Base-by-base conservation (phyloP, 1,140 invertebrate species). In the Gerris buenoi region DNA sequence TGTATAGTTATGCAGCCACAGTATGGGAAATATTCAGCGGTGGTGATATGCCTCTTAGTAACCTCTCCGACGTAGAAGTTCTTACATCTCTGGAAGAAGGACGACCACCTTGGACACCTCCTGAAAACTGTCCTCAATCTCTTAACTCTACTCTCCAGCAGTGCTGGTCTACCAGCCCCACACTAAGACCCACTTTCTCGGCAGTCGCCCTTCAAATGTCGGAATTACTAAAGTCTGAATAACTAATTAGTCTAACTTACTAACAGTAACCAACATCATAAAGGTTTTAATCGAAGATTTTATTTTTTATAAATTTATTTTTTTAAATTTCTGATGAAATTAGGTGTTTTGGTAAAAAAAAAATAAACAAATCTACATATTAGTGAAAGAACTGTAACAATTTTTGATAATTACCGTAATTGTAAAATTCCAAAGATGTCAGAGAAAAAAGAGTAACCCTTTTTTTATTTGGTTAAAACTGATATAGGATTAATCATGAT, bases 21-120 rank as follows among this genome's bases (percentile, higher is more conserved):
- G 83, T 93, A 26, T 97, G 92, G 91, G 95, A 98, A 77, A 85
- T 95, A 22, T 92, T 93, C 75, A 85, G 88, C 66, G 87, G 90
- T 76, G 93, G 90, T 0, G 87, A 91, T 71, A 77, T 93, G 58
- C 95, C 94, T 0, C 93, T 93, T 73, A 83, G 85, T 13, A 88
- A 91, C 69, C 79, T 90, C 65, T 86, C 84, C 72, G 90, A 93
- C 73, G 87, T 87, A 60, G 85, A 86, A 5, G 83, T 93, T 64
- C 69, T 94, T 66, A 78, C 85, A 64, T 81, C 86, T 33, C 77
- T 93, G 3, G 87, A 90, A 59, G 62, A 56, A 14, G 65, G 69
- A 0, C 72, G 75, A 27, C 60, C 74, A 13, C 25, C 66, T 1
- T 76, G 74, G 74, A 70, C 73, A 61, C 65, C 70, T 2, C 71